Percentiles rank a stretch among this genome's conserved stretches.
Evolutionary conservation across 2,113 vertebrate species (phyloP).

Genomic region (Haemorhous mexicanus): DNA sequence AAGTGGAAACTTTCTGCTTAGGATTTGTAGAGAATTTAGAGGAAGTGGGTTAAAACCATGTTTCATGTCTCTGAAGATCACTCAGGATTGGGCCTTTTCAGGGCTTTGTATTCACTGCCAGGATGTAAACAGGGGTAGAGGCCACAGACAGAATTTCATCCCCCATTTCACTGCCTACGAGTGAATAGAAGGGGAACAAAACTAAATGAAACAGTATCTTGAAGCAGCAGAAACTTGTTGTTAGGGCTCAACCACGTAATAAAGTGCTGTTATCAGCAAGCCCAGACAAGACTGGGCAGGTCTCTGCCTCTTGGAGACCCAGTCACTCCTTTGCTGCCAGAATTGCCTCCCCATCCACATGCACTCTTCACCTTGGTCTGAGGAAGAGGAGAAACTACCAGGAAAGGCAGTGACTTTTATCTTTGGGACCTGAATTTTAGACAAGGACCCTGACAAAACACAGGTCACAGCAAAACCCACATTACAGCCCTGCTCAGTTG

Average conservation of each 20-base stretch:
- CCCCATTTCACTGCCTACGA: background rate
- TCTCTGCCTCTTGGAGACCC: background rate
- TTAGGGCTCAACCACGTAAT: background rate
- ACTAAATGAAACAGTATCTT: background rate
- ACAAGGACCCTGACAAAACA: background rate
- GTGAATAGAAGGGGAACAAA: background rate
- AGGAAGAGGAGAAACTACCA: background rate
- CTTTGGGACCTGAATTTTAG: accelerated
- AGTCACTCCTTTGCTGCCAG: background rate
- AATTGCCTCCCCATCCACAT: background rate
- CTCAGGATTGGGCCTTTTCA: background rate
- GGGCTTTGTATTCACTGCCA: background rate
- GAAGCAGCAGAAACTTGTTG: background rate
- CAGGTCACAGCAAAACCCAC: background rate
- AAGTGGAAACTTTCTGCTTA: background rate
- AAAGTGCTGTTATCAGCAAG: background rate
- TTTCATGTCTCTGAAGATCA: background rate
- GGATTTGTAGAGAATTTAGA: background rate
- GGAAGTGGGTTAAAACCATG: background rate
- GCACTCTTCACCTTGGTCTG: accelerated
- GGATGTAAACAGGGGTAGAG: background rate
- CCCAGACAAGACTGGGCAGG: background rate
- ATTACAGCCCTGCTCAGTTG: background rate
- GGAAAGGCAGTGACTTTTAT: background rate
- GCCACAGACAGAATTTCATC: background rate